Evolutionary conservation across 2,797 vertebrate species (phyloP).

Genomic region (Australoheros facetus): DNA sequence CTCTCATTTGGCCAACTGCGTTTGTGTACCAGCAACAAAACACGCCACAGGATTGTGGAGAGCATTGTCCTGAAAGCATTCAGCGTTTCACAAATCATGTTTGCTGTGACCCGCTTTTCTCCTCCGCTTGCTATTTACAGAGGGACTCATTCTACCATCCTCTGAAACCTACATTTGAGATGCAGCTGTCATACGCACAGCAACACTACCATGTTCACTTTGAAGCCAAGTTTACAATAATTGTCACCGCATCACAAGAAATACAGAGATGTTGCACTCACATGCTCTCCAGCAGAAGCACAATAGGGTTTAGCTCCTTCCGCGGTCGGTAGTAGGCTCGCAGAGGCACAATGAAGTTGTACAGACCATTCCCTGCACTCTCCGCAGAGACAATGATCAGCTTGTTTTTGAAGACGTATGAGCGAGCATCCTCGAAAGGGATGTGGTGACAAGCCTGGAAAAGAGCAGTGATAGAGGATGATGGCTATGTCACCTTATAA

Average conservation of each 20-base stretch:
- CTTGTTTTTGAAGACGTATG: slow-evolving; percentile 87
- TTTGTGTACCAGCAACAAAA: slow-evolving; percentile 55
- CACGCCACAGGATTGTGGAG: slow-evolving; percentile 31
- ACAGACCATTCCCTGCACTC: slow-evolving; percentile 86
- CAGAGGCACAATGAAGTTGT: slow-evolving; percentile 88
- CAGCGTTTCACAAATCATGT: slow-evolving; percentile 61
- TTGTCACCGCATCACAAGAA: not conserved
- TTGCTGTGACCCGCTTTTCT: slow-evolving; percentile 31
- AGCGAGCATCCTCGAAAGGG: slow-evolving; percentile 84
- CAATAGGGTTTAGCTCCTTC: slow-evolving; percentile 87
- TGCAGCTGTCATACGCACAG: not conserved
- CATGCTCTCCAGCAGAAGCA: slow-evolving; percentile 86
- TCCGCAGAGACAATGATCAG: slow-evolving; percentile 87
- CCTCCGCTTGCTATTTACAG: slow-evolving; percentile 22
- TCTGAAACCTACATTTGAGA: slow-evolving; percentile 35
- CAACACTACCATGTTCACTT: not conserved
- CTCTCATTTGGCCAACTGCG: slow-evolving; percentile 57
- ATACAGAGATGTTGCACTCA: slow-evolving; percentile 62
- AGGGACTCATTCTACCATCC: slow-evolving; percentile 23
- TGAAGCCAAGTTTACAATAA: slow-evolving; percentile 3
- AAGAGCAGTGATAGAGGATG: not conserved
- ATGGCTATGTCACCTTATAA: not conserved
- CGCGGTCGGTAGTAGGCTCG: slow-evolving; percentile 85
- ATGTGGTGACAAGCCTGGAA: slow-evolving; percentile 83
- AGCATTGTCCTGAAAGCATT: slow-evolving; percentile 57